Conservation (phyloP, 1,140 invertebrate species). For the Camponotus floridanus region DNA sequence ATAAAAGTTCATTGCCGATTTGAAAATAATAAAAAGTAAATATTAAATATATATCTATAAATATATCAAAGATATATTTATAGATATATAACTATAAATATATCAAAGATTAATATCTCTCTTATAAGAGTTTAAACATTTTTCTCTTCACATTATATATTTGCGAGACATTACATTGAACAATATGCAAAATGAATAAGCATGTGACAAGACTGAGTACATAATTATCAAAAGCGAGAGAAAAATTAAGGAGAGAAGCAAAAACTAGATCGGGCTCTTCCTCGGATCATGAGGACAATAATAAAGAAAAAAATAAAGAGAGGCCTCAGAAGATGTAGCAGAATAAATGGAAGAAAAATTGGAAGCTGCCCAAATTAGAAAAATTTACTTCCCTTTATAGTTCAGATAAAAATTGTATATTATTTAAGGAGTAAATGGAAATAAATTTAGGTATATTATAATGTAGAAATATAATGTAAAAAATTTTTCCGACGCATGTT, state of each 20-base stretch:
- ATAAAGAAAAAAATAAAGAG: slow-evolving; percentile 90
- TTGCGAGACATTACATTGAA: slow-evolving; percentile 99
- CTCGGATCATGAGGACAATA: slow-evolving; percentile 91
- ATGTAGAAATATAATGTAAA: no score
- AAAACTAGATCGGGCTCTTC: slow-evolving; percentile 92
- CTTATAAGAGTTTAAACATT: neutral
- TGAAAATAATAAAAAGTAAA: slow-evolving; percentile 9
- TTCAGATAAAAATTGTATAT: slow-evolving; percentile 88
- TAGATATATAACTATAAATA: no score
- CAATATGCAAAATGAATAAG: slow-evolving; percentile 98
- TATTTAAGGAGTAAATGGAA: no score
- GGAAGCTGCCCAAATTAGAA: slow-evolving; percentile 98
- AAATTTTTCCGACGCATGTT: no score
- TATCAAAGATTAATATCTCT: neutral
- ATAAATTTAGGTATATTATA: no score
- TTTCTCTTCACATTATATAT: slow-evolving; percentile 91
- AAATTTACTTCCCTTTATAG: slow-evolving; percentile 98
- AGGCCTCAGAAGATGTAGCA: slow-evolving; percentile 95
- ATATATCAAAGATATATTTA: no score
- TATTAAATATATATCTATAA: no score
- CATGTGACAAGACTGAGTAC: slow-evolving; percentile 94
- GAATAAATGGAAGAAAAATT: slow-evolving; percentile 98
- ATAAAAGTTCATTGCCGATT: neutral
- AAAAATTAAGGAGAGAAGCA: slow-evolving; percentile 91
- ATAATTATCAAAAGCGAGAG: slow-evolving; percentile 95